Evolutionary conservation across 1,140 invertebrate species (phyloP), one percentile per base, ranked within the genome.

Genomic region (Drosophila saltans): DNA sequence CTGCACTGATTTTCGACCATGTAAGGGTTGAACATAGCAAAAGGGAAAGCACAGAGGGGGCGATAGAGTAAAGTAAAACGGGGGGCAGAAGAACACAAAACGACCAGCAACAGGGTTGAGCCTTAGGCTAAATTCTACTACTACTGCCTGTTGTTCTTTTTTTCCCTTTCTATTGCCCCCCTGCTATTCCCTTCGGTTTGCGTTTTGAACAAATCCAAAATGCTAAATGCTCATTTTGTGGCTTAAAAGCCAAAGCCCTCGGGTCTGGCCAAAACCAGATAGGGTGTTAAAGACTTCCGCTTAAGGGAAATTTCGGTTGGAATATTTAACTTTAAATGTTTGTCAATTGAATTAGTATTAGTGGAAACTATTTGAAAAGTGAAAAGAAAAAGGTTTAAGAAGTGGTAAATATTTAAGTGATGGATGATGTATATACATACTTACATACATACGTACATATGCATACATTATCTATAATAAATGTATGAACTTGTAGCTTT

Each of bases 211-310:
- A 81, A 78, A 85, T 85, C 76, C 79, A 62, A 73, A 52, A 71
- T 73, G 84, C 80, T 88, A 89, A 88, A 89, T 86, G 83, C 81
- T 89, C 83, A 83, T 88, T 88, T 89, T 80, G 83, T 72, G 72
- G 57, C 36, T 59, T 52, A 52, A 52, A 52, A 52, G 45, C 45
- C 45, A 52, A 52, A 52, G 45, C 45, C 45, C 45, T 52, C 45
- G 45, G 83, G 59, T 80, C 72, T 36, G 55, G 5, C 41, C 56
- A 24, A 41, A 26, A 26, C 21, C 16, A 41, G 36, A 5, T 28
- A 30, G 70, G 57, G 39, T 52, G 61, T 30, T 63, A 36, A 63
- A 36, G 61, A 60, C 73, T 60, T 28, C n/a, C 21, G 72, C 66
- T 55, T 41, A 30, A 30, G 43, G 45, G 21, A 52, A 52, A 52